Evolutionary conservation across 1,140 invertebrate genomes (phyloP).

Genomic region (Macrobrachium nipponense): DNA sequence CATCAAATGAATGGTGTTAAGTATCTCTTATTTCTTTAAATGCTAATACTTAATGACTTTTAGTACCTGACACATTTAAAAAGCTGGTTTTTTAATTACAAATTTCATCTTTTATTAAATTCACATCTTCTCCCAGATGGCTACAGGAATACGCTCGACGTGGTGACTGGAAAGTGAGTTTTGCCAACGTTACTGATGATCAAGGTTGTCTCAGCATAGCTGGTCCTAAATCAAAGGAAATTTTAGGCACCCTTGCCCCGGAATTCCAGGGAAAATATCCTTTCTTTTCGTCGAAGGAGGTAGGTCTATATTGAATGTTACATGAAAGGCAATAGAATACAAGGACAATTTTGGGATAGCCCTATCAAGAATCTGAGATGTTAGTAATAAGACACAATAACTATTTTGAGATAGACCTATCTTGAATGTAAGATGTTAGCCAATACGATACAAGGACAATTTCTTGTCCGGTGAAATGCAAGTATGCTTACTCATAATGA

Average conservation of each 20-base stretch:
- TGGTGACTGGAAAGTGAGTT: slow-evolving; percentile 64
- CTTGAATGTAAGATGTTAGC: neutral
- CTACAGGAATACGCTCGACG: slow-evolving; percentile 65
- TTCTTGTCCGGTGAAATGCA: too few relatives aligned
- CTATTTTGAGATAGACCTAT: slow-evolving; percentile 61
- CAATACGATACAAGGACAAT: neutral
- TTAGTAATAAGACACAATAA: too few relatives aligned
- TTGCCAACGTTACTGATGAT: slow-evolving; percentile 67
- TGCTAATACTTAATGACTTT: too few relatives aligned
- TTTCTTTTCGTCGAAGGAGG: slow-evolving; percentile 64
- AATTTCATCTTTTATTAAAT: neutral
- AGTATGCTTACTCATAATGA: too few relatives aligned
- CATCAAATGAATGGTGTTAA: neutral
- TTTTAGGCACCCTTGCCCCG: slow-evolving; percentile 65
- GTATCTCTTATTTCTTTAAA: neutral
- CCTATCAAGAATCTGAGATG: too few relatives aligned
- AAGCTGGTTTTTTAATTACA: too few relatives aligned
- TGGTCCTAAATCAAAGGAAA: slow-evolving; percentile 67
- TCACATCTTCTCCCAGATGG: slow-evolving; percentile 65
- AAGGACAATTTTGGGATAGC: too few relatives aligned
- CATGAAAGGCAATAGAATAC: neutral
- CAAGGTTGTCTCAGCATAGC: slow-evolving; percentile 67
- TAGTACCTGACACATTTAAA: too few relatives aligned
- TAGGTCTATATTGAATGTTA: slow-evolving; percentile 10
- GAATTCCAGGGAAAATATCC: slow-evolving; percentile 62